Base-by-base conservation (phyloP, 2,113 vertebrate genomes). In the Asarcornis scutulata region DNA sequence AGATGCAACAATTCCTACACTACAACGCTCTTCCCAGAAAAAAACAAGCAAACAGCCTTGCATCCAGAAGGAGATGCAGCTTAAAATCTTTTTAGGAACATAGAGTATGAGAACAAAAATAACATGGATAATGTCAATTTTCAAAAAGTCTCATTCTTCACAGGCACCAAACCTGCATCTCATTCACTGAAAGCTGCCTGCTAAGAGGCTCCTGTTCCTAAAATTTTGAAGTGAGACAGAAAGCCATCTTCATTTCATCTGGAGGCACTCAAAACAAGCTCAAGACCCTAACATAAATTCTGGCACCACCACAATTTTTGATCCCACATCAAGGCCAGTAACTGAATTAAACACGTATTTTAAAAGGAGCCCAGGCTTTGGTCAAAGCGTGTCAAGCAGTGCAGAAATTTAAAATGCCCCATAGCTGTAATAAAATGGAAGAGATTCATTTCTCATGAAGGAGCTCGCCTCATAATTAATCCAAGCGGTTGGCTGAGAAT, bases 401-500 rank as follows among this genome's bases (percentile, higher is more conserved):
- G 32, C 44, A 82, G 58, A 93, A 89, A 87, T 90, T 66, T 44
- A 20, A 92, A 93, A 96, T 78, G 53, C 62, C 78, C 86, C 22
- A 66, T 79, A 88, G 90, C 60, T 91, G 18, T n/a, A 25, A 79
- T 60, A 26, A n/a, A 72, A 84, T 46, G 68, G 72, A 77, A 86
- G 42, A 62, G 2, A 31, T 40, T 56, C 44, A 55, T 84, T 83
- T 83, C 62, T 64, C 27, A 11, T 69, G 26, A 50, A 73, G 59
- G 91, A 76, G 31, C 15, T 88, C 80, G 55, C 31, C 17, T 75
- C 11, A 8, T 52, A 75, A 92, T 86, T 90, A 86, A 90, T 88
- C 88, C 68, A 60, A 75, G 53, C 26, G 64, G 16, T 53, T 0
- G 0, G 38, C 53, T 82, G 48, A 90, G 53, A 88, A 78, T n/a